A percentile compares a stretch with the other conserved stretches of the same genome.
These are phyloP conservation scores for Blomia tropicalis DNA, from an alignment of 2,888 invertebrate species.

Conservation along the genomic window DNA sequence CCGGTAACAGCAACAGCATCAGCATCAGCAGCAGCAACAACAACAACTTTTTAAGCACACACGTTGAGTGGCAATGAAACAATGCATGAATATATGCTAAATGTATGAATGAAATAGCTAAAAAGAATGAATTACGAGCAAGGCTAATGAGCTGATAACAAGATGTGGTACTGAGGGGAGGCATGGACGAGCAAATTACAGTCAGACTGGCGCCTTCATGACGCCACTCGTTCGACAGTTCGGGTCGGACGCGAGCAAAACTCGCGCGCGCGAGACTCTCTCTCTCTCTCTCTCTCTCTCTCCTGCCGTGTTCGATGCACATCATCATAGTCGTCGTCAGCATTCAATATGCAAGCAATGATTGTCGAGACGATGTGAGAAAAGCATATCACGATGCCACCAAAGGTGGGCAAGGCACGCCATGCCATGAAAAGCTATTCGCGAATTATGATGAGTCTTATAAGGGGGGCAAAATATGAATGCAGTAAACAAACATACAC, in stretches of 20 bases:
- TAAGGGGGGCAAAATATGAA: not conserved
- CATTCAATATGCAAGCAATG: not conserved
- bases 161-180: conserved; percentile 2
- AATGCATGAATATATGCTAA: conserved; percentile 15
- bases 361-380: not conserved
- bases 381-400: conserved; percentile 1
- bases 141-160: conserved; percentile 13
- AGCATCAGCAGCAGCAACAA: too few species aligned
- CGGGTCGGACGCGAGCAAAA: not conserved
- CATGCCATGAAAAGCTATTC: too few species aligned
- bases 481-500: not conserved
- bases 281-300: too few species aligned
- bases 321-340: too few species aligned
- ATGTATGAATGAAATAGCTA: conserved; percentile 9
- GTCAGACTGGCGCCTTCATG: conserved; percentile 17
- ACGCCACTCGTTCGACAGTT: conserved; percentile 2
- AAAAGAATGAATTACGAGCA: conserved; percentile 15
- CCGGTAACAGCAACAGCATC: too few species aligned
- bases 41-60: too few species aligned
- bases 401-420: conserved; percentile 14
- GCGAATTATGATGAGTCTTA: conserved; percentile 8
- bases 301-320: too few species aligned
- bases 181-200: conserved; percentile 12
- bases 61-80: too few species aligned
- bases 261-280: not conserved